Percentiles rank a stretch among this genome's conserved stretches.
phyloP scores from a whole-genome alignment of 92 coral and sea anemone genomes.

The Siderastrea radians region DNA sequence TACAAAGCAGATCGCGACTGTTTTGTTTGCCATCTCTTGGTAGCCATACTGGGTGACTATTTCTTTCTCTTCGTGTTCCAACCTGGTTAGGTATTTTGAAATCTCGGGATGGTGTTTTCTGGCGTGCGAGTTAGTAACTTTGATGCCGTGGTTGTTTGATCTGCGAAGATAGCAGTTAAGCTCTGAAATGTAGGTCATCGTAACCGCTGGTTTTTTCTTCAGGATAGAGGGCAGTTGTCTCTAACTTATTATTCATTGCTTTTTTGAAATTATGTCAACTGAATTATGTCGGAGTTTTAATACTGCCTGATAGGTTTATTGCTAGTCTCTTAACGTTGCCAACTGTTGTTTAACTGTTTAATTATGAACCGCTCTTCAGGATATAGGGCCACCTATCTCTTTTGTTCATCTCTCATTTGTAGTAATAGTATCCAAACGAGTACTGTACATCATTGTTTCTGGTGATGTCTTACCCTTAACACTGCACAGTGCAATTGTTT shows the following conservation, averaged over 20 bases:
- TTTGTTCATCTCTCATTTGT: no score
- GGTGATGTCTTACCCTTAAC: no score
- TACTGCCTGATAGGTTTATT: no score
- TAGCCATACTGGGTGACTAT: not conserved
- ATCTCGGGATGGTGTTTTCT: not conserved
- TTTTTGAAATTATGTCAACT: not conserved
- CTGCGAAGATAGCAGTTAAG: not conserved
- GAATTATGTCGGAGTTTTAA: not conserved
- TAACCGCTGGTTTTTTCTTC: not conserved
- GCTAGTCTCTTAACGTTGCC: no score
- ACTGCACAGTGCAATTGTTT: no score
- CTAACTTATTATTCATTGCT: not conserved
- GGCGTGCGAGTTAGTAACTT: not conserved
- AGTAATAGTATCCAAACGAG: no score
- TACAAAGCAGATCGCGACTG: conserved; percentile 23
- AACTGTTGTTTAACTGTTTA: no score
- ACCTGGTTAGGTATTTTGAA: not conserved
- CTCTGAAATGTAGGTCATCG: not conserved
- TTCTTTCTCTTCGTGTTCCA: not conserved
- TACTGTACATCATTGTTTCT: no score
- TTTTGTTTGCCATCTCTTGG: conserved; percentile 17
- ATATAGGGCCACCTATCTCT: no score
- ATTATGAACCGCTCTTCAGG: no score
- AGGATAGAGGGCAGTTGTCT: not conserved
- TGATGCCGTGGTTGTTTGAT: not conserved